Conservation (phyloP, 2,797 vertebrate species). For the Acipenser ruthenus region DNA sequence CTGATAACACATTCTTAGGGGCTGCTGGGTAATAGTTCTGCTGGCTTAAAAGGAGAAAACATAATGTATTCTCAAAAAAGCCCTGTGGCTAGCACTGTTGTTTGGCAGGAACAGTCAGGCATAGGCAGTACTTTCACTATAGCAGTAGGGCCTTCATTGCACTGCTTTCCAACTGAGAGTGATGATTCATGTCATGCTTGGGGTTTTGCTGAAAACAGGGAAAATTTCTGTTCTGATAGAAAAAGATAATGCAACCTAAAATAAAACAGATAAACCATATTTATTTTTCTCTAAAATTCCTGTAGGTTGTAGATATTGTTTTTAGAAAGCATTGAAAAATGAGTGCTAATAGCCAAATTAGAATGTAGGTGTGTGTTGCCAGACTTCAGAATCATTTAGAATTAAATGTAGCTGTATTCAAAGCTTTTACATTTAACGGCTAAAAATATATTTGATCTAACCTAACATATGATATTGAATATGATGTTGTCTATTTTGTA, state of each 20-base stretch:
- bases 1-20: constrained; percentile 84
- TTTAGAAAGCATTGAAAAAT: too few relatives aligned
- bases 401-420: too few relatives aligned
- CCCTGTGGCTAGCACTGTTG: constrained; percentile 48
- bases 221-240: constrained; percentile 43
- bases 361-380: too few relatives aligned
- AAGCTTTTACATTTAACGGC: too few relatives aligned
- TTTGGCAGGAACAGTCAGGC: constrained; percentile 42
- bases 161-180: constrained; percentile 24
- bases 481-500: too few relatives aligned
- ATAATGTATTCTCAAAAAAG: constrained; percentile 65
- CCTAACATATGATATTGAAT: too few relatives aligned
- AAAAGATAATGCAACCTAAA: neutral
- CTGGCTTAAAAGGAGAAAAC: constrained; percentile 52
- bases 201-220: constrained; percentile 29
- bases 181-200: constrained; percentile 38
- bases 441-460: too few relatives aligned
- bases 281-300: too few relatives aligned
- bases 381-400: too few relatives aligned
- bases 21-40: constrained; percentile 60
- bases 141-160: constrained; percentile 18
- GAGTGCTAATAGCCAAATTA: too few relatives aligned
- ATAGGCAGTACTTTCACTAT: constrained; percentile 33
- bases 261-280: too few relatives aligned
- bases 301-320: too few relatives aligned